A percentile compares a stretch with the other conserved stretches of the same genome.
These are phyloP conservation scores for Adela reaumurella DNA, from an alignment of 2,888 invertebrate genomes.

Conservation along the genomic window DNA sequence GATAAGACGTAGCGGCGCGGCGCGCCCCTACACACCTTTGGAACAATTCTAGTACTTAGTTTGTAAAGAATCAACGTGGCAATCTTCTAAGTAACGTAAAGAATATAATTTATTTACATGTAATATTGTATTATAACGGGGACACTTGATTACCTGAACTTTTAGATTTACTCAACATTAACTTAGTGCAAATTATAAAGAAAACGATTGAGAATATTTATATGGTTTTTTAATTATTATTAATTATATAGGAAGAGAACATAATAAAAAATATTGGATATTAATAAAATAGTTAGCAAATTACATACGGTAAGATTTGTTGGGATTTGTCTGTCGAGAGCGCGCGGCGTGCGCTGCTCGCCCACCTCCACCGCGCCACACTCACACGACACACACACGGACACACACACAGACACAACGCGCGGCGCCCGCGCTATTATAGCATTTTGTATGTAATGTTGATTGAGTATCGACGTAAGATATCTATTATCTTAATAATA, in stretches of 20 bases:
- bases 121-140: conserved; percentile 41
- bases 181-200: conserved; percentile 53
- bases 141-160: conserved; percentile 24
- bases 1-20: conserved; percentile 37
- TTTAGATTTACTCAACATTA: conserved; percentile 56
- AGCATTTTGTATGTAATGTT: conserved; percentile 38
- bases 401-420: conserved; percentile 1
- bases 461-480: conserved; percentile 38
- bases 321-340: conserved; percentile 52
- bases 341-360: conserved; percentile 15
- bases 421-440: neutral
- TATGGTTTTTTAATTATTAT: conserved; percentile 57
- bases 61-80: conserved; percentile 50
- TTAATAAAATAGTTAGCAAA: conserved; percentile 58
- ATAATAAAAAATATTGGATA: conserved; percentile 53
- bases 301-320: conserved; percentile 55
- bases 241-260: conserved; percentile 43
- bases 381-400: neutral
- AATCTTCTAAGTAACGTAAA: conserved; percentile 53
- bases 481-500: conserved; percentile 47
- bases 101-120: conserved; percentile 54
- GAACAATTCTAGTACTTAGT: conserved; percentile 55
- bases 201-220: conserved; percentile 55
- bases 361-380: conserved; percentile 13
- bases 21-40: conserved; percentile 37